Percentiles rank a stretch among this genome's conserved stretches.
These are phyloP conservation scores for Onychomys leucogaster DNA, from an alignment of 2,797 vertebrate species.

Conservation along the genomic window DNA sequence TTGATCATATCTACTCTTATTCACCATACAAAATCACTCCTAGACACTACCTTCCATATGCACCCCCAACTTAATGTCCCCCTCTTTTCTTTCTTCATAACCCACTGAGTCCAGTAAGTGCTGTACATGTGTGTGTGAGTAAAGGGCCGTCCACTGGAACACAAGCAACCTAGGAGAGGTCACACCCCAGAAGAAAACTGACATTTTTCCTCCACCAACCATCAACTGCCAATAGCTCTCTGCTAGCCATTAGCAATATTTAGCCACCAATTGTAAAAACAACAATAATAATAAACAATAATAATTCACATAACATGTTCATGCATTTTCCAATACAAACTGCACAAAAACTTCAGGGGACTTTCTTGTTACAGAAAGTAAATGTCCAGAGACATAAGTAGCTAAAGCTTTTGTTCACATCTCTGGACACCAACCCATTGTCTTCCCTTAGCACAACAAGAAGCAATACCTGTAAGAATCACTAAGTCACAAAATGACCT, in stretches of 20 bases:
- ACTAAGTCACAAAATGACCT: not conserved
- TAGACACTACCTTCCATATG: not conserved
- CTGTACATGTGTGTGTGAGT: not conserved
- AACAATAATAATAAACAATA: not conserved
- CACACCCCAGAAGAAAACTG: not conserved
- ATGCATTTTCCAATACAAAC: not conserved
- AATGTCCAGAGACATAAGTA: not conserved
- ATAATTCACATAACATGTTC: not conserved
- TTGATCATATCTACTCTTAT: not conserved
- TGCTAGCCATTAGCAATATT: not conserved
- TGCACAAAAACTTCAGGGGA: not conserved
- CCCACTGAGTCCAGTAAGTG: not conserved
- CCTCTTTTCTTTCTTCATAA: not conserved
- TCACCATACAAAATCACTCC: not conserved
- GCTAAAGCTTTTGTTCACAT: not conserved
- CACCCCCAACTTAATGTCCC: not conserved
- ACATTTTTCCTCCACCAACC: not conserved
- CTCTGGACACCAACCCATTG: slow-evolving; percentile 36
- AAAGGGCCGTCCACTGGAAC: not conserved
- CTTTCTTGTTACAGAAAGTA: slow-evolving; percentile 18
- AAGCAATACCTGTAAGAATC: not conserved
- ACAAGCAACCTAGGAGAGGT: not conserved
- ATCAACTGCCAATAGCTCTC: not conserved
- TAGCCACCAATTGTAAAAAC: not conserved
- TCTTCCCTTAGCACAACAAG: slow-evolving; percentile 39